phyloP scores from a whole-genome alignment of 2,113 vertebrate species.

The Aythya baeri region DNA sequence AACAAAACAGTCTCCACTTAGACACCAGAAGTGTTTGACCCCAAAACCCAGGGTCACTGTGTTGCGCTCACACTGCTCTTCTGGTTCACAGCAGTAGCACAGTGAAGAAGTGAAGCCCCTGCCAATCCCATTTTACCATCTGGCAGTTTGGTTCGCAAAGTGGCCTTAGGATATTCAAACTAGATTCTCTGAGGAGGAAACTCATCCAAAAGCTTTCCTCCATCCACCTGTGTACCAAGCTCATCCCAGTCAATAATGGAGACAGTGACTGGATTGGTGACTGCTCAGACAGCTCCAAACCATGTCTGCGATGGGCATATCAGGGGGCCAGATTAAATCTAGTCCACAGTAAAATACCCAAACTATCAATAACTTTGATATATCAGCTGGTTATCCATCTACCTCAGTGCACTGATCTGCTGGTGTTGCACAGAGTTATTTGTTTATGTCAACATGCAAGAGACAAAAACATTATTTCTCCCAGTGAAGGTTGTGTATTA shows the following conservation, averaged over 20 bases:
- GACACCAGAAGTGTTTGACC: background rate
- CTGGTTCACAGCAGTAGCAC: background rate
- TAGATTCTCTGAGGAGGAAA: background rate
- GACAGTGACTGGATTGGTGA: rapidly evolving
- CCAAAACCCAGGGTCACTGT: background rate
- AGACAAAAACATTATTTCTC: background rate
- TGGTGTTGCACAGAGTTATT: background rate
- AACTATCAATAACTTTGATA: background rate
- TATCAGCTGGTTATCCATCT: background rate
- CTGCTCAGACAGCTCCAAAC: background rate
- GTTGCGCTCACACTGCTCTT: background rate
- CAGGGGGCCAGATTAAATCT: background rate
- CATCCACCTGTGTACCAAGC: background rate
- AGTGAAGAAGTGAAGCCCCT: background rate
- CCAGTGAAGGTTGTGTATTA: background rate
- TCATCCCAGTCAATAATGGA: background rate
- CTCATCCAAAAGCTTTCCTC: background rate
- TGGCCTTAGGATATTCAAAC: background rate
- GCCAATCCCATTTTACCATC: background rate
- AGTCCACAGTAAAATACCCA: background rate
- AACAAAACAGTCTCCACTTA: conserved; percentile 3
- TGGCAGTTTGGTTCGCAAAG: background rate
- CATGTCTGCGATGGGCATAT: rapidly evolving
- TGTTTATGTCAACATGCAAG: background rate
- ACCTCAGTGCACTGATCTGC: background rate